phyloP scores from a whole-genome alignment of 2,797 vertebrate genomes.

The Geotrypetes seraphini region DNA sequence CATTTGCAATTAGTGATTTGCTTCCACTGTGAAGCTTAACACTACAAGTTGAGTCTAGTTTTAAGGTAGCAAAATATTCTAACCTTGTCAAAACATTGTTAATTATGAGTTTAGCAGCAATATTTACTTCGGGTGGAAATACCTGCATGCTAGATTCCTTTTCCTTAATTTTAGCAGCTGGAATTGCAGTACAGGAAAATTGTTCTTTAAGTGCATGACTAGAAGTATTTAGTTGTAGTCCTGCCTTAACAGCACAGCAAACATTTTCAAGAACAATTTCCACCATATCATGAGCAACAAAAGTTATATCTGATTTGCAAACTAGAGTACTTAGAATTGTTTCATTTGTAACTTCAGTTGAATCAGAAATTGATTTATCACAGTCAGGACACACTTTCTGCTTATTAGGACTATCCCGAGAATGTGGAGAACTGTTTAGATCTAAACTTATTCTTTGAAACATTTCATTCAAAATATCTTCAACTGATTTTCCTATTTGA shows the following conservation, averaged over 20 bases:
- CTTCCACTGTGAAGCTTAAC: not conserved
- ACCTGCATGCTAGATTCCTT: not conserved
- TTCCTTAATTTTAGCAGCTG: not conserved
- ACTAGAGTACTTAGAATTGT: conserved; percentile 1
- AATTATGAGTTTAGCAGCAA: conserved; percentile 10
- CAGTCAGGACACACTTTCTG: not conserved
- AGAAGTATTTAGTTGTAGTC: not conserved
- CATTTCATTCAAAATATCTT: conserved; percentile 20
- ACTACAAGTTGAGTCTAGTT: conserved; percentile 8
- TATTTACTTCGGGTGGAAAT: conserved; percentile 3
- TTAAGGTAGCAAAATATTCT: conserved; percentile 22
- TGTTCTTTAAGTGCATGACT: not conserved
- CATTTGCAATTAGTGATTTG: not conserved
- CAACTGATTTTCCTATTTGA: conserved; percentile 19
- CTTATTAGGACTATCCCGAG: not conserved
- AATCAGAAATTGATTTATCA: not conserved
- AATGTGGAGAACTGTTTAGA: conserved; percentile 6
- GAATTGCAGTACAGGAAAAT: not conserved
- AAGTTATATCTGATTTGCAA: conserved; percentile 20
- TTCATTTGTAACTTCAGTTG: not conserved
- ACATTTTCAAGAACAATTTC: conserved; percentile 20
- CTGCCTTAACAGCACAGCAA: not conserved
- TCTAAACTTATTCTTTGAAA: conserved; percentile 5
- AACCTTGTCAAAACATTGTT: conserved; percentile 13
- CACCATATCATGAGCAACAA: conserved; percentile 16